Conservation (phyloP, 1,140 invertebrate species). For the Antheraea pernyi region DNA sequence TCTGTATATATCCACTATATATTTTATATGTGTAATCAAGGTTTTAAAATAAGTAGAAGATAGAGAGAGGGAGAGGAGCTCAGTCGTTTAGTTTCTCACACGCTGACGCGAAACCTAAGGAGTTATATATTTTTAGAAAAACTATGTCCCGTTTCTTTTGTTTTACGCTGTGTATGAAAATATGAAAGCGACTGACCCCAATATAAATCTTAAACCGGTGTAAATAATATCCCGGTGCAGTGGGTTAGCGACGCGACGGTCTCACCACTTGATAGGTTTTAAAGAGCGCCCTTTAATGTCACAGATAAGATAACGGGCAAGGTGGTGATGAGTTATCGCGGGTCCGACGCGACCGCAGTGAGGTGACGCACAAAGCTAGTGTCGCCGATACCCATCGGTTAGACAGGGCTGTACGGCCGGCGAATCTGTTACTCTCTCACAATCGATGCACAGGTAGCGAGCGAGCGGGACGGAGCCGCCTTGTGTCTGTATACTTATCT, state of each 20-base stretch:
- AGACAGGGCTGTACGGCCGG: neutral
- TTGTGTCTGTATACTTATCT: too few species aligned
- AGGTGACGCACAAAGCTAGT: neutral
- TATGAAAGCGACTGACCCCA: neutral
- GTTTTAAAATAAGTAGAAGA: too few species aligned
- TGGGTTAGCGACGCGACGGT: neutral
- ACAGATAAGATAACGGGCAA: constrained; percentile 29
- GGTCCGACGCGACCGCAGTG: neutral
- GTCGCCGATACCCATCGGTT: neutral
- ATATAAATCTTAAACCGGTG: neutral
- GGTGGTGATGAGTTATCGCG: constrained; percentile 14
- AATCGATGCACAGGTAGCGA: too few species aligned
- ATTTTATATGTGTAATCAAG: too few species aligned
- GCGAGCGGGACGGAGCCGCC: too few species aligned
- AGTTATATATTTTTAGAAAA: too few species aligned
- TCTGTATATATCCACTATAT: too few species aligned
- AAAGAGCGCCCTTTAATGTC: constrained; percentile 29
- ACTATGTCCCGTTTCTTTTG: constrained; percentile 5
- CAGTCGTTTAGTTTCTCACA: too few species aligned
- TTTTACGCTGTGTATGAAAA: constrained; percentile 23
- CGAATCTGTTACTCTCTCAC: too few species aligned
- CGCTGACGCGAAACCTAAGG: too few species aligned
- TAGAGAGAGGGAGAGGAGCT: too few species aligned
- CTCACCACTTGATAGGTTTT: neutral
- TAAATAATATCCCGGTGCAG: neutral